Evolutionary conservation across 2,888 invertebrate genomes (phyloP).

Genomic region (Abrostola tripartita): DNA sequence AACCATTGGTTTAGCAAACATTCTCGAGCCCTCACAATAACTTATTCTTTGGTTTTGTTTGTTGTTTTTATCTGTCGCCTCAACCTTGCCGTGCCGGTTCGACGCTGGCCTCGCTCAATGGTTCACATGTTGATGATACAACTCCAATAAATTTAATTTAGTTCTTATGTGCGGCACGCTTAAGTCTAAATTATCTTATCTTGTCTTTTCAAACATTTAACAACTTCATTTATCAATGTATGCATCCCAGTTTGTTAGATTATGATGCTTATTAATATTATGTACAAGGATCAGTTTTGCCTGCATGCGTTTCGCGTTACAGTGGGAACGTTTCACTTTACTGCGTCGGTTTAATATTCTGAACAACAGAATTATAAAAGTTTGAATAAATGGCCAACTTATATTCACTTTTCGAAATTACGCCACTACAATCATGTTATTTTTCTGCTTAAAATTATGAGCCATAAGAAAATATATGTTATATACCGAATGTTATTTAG

Average conservation of each 20-base stretch:
- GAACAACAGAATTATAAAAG: constrained; percentile 9
- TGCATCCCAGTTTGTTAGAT: constrained; percentile 21
- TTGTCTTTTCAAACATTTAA: constrained; percentile 25
- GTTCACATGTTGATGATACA: constrained; percentile 63
- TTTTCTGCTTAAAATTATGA: too few relatives aligned
- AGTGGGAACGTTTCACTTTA: constrained; percentile 34
- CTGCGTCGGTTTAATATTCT: constrained; percentile 18
- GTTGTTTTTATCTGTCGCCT: constrained; percentile 75
- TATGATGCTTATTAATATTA: constrained; percentile 24
- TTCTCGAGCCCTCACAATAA: constrained; percentile 57
- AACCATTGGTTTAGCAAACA: constrained; percentile 55
- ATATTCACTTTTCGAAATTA: neutral
- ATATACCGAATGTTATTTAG: too few relatives aligned
- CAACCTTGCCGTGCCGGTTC: constrained; percentile 76
- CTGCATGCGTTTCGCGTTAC: constrained; percentile 24
- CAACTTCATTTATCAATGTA: constrained; percentile 48
- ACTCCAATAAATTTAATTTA: constrained; percentile 41
- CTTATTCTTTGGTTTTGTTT: constrained; percentile 62
- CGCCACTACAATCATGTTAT: too few relatives aligned
- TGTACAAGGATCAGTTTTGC: constrained; percentile 20
- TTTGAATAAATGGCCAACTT: constrained; percentile 11
- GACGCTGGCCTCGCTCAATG: constrained; percentile 70
- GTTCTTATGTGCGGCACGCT: constrained; percentile 41
- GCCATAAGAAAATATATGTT: too few relatives aligned
- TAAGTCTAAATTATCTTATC: constrained; percentile 47